Evolutionary conservation across 2,113 vertebrate genomes (phyloP), one percentile per base, ranked within the genome.

Genomic region (Sclerurus mexicanus): DNA sequence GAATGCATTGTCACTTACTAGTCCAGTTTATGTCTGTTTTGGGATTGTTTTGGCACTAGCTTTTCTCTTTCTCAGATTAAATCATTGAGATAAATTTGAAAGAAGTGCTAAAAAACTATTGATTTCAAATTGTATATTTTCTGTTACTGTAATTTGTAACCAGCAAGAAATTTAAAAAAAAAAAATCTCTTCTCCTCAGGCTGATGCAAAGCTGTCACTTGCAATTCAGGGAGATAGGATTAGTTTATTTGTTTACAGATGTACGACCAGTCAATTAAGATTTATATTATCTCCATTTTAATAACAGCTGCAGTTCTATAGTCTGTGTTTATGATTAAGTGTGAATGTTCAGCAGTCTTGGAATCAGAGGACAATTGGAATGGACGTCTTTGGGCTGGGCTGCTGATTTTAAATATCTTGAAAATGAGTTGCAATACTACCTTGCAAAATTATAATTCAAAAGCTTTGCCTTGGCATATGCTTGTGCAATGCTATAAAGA

Each of bases 201-300:
- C 55, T 64, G 52, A 39, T 74, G 40, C 73, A 88, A 90, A 94
- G 20, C 33, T 90, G 49, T 75, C 53, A 53, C 73, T 95, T 87
- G 56, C 39, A 93, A 50, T 82, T 92, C 79, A 53, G 31, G 24
- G 68, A 90, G 73, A 72, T 87, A 84, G 27, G 83, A 89, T 93
- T 95, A 64, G 72, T 93, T 96, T 91, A 90, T 95, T 96, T 96
- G 60, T 95, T 96, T 97, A 95, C 60, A 85, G 62, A 89, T n/a
- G 47, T 90, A 90, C 55, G 78, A 87, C 39, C 21, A 3, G 79
- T 94, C 96, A 96, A 94, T 96, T 95, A 95, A 96, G 76, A 82
- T 91, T 96, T 95, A 91, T 96, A 93, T 95, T 96, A 96, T 95
- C 96, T 97, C n/a, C 4, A 52, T 86, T 94, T 96, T 92, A 96